Evolutionary conservation across 2,113 vertebrate species (phyloP), one percentile per base, ranked within the genome.

Genomic region (Caranx ignobilis): DNA sequence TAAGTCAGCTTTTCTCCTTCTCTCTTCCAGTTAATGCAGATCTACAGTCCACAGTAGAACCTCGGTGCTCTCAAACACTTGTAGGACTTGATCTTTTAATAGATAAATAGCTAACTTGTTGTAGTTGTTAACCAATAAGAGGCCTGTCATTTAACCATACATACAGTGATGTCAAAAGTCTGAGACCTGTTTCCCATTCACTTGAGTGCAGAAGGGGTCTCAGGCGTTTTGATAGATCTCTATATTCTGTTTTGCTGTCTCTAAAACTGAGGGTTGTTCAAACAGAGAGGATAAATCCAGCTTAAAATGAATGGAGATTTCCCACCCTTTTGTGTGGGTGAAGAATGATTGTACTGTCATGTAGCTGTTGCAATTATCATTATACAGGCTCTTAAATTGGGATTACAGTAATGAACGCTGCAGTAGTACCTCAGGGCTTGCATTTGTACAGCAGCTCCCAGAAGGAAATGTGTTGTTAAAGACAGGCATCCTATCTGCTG

Each of bases 251-350:
- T 79, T 45, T 60, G 34, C 19, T 63, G 13, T 50, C 56, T 56
- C 1, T 48, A 43, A 43, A 39, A 77, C 31, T 67, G 5, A 15
- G 31, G 21, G 56, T n/a, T 7, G 57, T 54, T 78, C 19, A 78
- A 71, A 66, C 52, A 60, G 64, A 55, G 69, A 63, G n/a, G 18
- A 39, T 8, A 56, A 77, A 65, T 64, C 50, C 43, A 68, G 7
- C 43, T 72, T 9, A 52, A 75, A 43, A 45, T 21, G 26, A 47
- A 79, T 57, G 11, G 50, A 54, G 41, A n/a, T 76, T 79, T 88
- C 35, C 66, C 79, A 75, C 43, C 72, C 69, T 75, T 81, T 66
- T 78, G 73, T 87, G 79, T 80, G 71, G 74, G 71, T 66, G 83
- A 69, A 66, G 80, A 71, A 11, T 4, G 55, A 86, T 69, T 71